Conservation (phyloP, 1,140 invertebrate species). For the Pomacea maculata region DNA sequence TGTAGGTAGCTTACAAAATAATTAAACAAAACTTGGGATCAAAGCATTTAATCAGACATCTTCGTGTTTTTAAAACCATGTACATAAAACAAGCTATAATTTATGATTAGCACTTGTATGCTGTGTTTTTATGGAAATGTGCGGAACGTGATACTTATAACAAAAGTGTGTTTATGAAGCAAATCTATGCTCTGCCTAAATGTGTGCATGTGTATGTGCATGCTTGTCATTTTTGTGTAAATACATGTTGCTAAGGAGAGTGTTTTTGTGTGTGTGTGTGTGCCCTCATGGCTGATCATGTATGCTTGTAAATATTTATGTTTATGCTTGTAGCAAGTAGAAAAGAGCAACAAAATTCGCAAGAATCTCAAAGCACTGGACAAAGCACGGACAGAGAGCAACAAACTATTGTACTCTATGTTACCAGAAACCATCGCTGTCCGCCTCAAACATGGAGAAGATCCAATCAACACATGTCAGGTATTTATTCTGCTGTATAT, state of each 20-base stretch:
- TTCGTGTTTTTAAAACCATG: no score
- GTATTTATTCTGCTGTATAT: slow-evolving; percentile 67
- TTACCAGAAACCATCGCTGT: slow-evolving; percentile 74
- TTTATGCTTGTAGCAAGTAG: slow-evolving; percentile 74
- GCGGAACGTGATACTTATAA: no score
- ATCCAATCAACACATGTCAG: slow-evolving; percentile 93
- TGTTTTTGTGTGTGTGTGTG: background rate
- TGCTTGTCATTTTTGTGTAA: background rate
- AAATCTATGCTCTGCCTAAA: no score
- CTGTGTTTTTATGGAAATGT: no score
- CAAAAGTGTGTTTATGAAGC: no score
- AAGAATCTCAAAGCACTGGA: slow-evolving; percentile 52
- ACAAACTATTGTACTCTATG: slow-evolving; percentile 70
- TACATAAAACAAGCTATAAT: no score
- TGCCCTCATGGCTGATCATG: background rate
- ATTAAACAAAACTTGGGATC: no score
- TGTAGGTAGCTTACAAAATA: no score
- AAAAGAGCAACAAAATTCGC: slow-evolving; percentile 86
- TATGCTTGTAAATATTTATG: slow-evolving; percentile 6
- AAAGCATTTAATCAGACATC: no score
- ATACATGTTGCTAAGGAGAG: no score
- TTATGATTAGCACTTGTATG: no score
- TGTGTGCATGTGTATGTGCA: background rate
- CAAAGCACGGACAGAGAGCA: slow-evolving; percentile 83
- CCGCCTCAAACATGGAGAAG: slow-evolving; percentile 81